Base-by-base conservation (phyloP, 2,888 invertebrate species). In the Vanessa cardui region DNA sequence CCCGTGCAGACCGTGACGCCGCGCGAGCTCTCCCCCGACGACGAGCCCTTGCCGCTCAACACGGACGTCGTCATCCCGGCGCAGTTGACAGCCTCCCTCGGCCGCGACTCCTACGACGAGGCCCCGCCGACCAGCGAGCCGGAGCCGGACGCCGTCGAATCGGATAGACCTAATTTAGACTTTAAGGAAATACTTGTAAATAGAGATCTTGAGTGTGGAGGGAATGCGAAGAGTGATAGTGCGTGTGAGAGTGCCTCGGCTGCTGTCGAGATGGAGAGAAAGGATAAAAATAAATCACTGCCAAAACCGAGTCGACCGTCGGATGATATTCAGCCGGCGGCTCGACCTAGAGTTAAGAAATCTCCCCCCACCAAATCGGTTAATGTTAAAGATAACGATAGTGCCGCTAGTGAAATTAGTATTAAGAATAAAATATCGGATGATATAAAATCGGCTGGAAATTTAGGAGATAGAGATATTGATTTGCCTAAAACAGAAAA, bases 351-450 rank as follows among this genome's bases (percentile, higher is more conserved):
- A 79, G 73, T 84, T 85, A 88, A 82, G 82, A 84, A 81, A 82
- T 82, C 87, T 80, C 88, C 90, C 89, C 86, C 90, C 88, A 82
- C 74, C 76, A 83, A 83, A 79, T 80, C 82, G 80, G 80, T 81
- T 84, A 83, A 81, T 80, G 82, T 81, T 78, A 80, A 73, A 80
- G 80, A 80, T 84, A 83, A 81, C 80, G 81, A 81, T 78, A 80
- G 73, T 76, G 72, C 74, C 66, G 72, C 77, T 78, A 80, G 78
- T 80, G 85, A 83, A 73, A 74, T 75, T 83, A 85, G 82, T 78
- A 76, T 76, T 88, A 88, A 83, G 78, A 78, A 78, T 74, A 77
- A 62, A 66, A 65, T 58, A 69, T 49, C 62, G 21, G 62, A 33
- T 56, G 33, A 56, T 56, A 39, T 56, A 39, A 56, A 26, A 56